Evolutionary conservation across 1,140 invertebrate genomes (phyloP).

Genomic region (Patella vulgata): DNA sequence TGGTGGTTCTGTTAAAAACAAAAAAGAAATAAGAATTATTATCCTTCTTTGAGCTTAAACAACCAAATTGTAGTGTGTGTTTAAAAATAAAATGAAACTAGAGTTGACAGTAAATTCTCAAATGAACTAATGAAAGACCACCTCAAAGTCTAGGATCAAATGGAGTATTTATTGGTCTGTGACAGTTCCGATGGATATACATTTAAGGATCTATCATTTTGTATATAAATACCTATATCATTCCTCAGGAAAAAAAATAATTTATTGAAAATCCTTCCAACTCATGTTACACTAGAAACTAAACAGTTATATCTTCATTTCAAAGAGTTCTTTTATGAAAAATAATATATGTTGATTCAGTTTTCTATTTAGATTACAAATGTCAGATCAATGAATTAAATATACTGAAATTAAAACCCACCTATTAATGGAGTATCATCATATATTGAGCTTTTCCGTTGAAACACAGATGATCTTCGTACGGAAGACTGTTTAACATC

Average conservation of each 20-base stretch:
- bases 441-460: slow-evolving; percentile 58
- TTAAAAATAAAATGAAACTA: not conserved
- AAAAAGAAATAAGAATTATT: not conserved
- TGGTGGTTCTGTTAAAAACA: slow-evolving; percentile 24
- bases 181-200: too few relatives aligned
- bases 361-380: too few relatives aligned
- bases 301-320: too few relatives aligned
- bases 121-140: not conserved
- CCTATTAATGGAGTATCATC: slow-evolving; percentile 60
- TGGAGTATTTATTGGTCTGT: not conserved
- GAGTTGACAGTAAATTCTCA: not conserved
- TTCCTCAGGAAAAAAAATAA: not conserved
- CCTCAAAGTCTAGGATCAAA: not conserved
- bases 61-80: not conserved
- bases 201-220: too few relatives aligned
- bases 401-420: too few relatives aligned
- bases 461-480: slow-evolving; percentile 43
- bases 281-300: not conserved
- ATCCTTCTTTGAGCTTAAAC: not conserved
- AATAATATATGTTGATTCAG: too few relatives aligned
- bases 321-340: too few relatives aligned
- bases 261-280: not conserved
- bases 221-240: not conserved
- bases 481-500: slow-evolving; percentile 64
- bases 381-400: too few relatives aligned